Base-by-base conservation (phyloP, 1,140 invertebrate genomes). In the Penaeus vannamei region DNA sequence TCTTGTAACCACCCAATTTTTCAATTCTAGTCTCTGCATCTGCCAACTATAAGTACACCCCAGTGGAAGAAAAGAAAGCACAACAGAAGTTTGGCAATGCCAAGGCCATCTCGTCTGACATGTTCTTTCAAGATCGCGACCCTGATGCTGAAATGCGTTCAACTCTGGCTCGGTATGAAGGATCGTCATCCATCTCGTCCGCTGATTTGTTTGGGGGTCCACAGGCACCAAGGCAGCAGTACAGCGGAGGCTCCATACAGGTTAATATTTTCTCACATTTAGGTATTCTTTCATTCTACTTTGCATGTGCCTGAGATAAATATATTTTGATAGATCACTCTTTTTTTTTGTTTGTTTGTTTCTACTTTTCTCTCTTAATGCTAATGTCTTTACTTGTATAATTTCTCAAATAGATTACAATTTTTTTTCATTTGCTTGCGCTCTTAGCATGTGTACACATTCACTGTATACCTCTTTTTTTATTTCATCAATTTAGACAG, bases 51-150 rank as follows among this genome's bases (percentile, higher is more conserved):
- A 91, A 91, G 79, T 91, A 90, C 89, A 91, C 87, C 61, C 86
- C 91, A 32, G 83, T 86, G 23, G 91, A 91, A 22, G 89, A 91
- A 29, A 95, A 95, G 90, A 95, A 96, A 89, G 98, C 97, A 20
- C 97, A 98, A 92, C 97, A 97, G 92, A 99, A 99, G 94, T 99
- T 99, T 93, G 98, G 97, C 36, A 96, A 96, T 92, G 98, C 98
- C 10, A 99, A 99, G 94, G 96, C 98, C 4, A 99, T 99, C 92
- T 99, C 98, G 87, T 99, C 98, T 0, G 97, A 98, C 92, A 98
- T 99, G 94, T 99, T 96, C 94, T 99, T 99, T 93, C 96, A 95
- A 7, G 96, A 97, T 90, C 95, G 95, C 23, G 91, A 91, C 61
- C 80, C 86, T 22, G 85, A 90, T 64, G 79, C 82, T 62, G 90